Conservation (phyloP, 2,113 vertebrate species). For the Laticauda colubrina region DNA sequence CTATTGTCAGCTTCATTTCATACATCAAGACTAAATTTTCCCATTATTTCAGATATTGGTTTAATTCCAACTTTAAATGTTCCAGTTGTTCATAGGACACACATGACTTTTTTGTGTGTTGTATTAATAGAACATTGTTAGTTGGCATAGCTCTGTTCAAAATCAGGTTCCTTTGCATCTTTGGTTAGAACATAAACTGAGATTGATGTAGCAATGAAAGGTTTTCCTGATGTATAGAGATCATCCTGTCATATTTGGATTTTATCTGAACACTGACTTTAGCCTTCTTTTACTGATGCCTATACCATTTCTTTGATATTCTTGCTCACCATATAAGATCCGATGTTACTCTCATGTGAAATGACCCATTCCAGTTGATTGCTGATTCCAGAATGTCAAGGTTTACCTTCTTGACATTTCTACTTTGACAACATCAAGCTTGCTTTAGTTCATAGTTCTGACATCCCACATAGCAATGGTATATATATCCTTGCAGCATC, state of each 20-base stretch:
- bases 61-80: not conserved
- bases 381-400: not conserved
- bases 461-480: not conserved
- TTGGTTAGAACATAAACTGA: not conserved
- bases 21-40: not conserved
- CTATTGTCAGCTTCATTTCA: not conserved
- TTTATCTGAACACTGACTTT: not conserved
- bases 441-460: not conserved
- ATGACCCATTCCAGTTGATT: not conserved
- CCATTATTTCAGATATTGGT: not conserved
- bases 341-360: not conserved
- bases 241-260: not conserved
- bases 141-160: not conserved
- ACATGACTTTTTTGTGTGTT: not conserved
- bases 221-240: not conserved
- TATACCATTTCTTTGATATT: not conserved
- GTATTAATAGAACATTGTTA: not conserved
- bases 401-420: not conserved
- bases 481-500: not conserved
- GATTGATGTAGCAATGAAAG: not conserved
- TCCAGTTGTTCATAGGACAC: not conserved
- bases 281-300: not conserved
- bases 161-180: not conserved
- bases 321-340: not conserved
- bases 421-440: not conserved